phyloP scores from a whole-genome alignment of 2,888 invertebrate genomes.

The Nomada fabriciana region DNA sequence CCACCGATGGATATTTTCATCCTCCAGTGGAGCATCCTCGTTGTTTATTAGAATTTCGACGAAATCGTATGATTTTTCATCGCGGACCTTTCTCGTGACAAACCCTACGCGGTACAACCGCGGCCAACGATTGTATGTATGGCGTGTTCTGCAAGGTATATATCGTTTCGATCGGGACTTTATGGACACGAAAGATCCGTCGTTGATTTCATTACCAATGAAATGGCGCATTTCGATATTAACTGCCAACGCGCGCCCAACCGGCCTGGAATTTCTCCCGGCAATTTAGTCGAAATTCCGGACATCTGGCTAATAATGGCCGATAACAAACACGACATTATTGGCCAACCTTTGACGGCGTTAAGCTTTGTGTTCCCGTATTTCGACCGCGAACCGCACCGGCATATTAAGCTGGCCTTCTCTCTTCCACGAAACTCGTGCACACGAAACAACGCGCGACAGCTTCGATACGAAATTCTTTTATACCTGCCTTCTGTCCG shows the following conservation, averaged over 20 bases:
- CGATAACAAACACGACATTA: conserved; percentile 61
- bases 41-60: not conserved
- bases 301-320: conserved; percentile 57
- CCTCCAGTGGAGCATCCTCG: not conserved
- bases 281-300: conserved; percentile 58
- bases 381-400: conserved; percentile 34
- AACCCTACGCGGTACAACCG: not conserved
- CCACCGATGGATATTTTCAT: too few relatives aligned
- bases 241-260: conserved; percentile 40
- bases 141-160: conserved; percentile 9
- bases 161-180: conserved; percentile 36
- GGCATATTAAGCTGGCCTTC: conserved; percentile 20
- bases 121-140: too few relatives aligned
- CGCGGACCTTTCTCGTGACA: not conserved
- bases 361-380: conserved; percentile 45
- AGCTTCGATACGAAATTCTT: conserved; percentile 33
- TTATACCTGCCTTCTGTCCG: conserved; percentile 2
- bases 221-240: conserved; percentile 44
- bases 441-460: conserved; percentile 1
- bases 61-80: conserved; percentile 13
- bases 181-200: conserved; percentile 27
- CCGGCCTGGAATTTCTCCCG: conserved; percentile 48
- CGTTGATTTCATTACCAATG: conserved; percentile 49
- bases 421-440: not conserved
- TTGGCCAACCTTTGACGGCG: conserved; percentile 55